Percentiles rank a stretch among this genome's conserved stretches.
Conservation (phyloP, 1,140 invertebrate genomes). For the Berghia stephanieae region DNA sequence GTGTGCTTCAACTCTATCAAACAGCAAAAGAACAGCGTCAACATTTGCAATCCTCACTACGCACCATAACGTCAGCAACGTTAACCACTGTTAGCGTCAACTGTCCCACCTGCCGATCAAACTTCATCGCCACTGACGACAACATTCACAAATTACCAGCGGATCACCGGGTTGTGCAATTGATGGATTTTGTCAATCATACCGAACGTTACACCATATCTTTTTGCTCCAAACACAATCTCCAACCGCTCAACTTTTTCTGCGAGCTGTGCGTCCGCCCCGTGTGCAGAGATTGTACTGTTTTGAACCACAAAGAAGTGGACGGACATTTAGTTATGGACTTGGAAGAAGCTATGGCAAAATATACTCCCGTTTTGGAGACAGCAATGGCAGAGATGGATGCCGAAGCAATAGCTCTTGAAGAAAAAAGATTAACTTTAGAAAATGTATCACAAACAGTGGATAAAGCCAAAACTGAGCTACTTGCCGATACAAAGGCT, state of each 20-base stretch:
- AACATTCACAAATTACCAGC: slow-evolving; percentile 46
- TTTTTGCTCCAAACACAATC: slow-evolving; percentile 49
- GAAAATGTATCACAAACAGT: slow-evolving; percentile 39
- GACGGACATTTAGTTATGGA: slow-evolving; percentile 52
- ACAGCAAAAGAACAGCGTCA: slow-evolving; percentile 42
- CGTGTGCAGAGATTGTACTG: slow-evolving; percentile 57
- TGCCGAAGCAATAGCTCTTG: slow-evolving; percentile 37
- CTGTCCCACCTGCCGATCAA: slow-evolving; percentile 46
- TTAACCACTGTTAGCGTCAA: slow-evolving; percentile 45
- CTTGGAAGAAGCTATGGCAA: slow-evolving; percentile 44
- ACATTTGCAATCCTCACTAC: slow-evolving; percentile 37
- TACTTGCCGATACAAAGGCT: slow-evolving; percentile 40
- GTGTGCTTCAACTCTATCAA: slow-evolving; percentile 66
- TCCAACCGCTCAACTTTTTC: slow-evolving; percentile 57
- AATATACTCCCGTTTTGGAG: slow-evolving; percentile 49
- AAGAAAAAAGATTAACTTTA: slow-evolving; percentile 40
- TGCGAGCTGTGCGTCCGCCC: slow-evolving; percentile 50
- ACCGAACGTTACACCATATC: slow-evolving; percentile 48
- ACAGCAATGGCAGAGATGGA: slow-evolving; percentile 46
- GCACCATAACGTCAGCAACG: slow-evolving; percentile 29
- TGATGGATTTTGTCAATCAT: slow-evolving; percentile 51
- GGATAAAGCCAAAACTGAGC: slow-evolving; percentile 36
- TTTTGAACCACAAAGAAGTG: slow-evolving; percentile 54
- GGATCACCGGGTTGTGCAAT: slow-evolving; percentile 52
- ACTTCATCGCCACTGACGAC: slow-evolving; percentile 49